Conservation (phyloP, 2,113 vertebrate species). For the Picathartes gymnocephalus region DNA sequence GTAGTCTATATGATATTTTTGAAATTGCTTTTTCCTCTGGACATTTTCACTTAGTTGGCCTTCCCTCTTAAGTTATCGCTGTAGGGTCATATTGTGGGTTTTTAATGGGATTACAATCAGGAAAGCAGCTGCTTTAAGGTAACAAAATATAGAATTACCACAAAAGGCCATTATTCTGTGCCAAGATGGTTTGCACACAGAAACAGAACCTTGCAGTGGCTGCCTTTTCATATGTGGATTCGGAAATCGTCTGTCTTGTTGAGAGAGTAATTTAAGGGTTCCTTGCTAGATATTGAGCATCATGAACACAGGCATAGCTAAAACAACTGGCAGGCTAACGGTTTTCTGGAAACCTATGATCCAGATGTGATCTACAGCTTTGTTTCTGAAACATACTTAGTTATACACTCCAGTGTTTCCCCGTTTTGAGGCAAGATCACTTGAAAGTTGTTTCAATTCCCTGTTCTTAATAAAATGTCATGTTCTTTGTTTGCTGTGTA, state of each 20-base stretch:
- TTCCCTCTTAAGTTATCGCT: slow-evolving; percentile 7
- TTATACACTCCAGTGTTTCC: background rate
- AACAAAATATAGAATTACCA: slow-evolving; percentile 55
- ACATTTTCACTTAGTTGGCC: background rate
- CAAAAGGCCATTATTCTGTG: background rate
- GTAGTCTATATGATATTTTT: background rate
- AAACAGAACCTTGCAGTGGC: background rate
- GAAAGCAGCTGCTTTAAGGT: slow-evolving; percentile 54
- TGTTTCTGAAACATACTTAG: background rate
- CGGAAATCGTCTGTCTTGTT: background rate
- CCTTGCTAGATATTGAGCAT: background rate
- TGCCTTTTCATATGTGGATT: background rate
- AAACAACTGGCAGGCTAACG: background rate
- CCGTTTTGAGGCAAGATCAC: background rate
- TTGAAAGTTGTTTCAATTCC: background rate
- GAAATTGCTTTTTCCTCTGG: background rate
- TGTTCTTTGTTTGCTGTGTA: background rate
- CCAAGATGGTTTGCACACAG: background rate
- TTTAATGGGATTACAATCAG: slow-evolving; percentile 55
- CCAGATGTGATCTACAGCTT: background rate
- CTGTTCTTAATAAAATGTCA: background rate
- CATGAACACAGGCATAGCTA: background rate
- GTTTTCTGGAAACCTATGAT: background rate
- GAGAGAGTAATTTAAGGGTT: background rate
- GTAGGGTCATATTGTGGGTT: background rate